These are phyloP conservation scores for Darevskia nairensis DNA, from an alignment of 2,797 vertebrate genomes.

Conservation along the genomic window DNA sequence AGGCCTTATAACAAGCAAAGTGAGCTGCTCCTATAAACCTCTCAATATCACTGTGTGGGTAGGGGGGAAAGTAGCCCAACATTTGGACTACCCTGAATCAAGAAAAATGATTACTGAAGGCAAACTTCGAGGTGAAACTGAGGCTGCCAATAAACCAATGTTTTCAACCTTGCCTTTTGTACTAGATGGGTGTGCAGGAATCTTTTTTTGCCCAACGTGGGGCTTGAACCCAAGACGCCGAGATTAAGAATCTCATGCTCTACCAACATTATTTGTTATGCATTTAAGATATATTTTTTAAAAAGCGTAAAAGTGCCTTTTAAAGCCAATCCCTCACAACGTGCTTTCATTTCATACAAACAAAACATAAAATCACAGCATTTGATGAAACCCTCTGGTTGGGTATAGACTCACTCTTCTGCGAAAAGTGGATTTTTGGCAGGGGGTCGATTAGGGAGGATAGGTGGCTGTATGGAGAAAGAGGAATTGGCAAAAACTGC, in stretches of 20 bases:
- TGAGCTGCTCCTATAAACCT: slow-evolving; percentile 18
- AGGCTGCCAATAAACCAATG: neutral
- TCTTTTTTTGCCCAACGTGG: too few relatives aligned
- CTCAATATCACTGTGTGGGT: slow-evolving; percentile 18
- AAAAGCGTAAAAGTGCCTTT: neutral
- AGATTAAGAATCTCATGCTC: too few relatives aligned
- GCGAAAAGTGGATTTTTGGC: too few relatives aligned
- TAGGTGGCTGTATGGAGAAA: too few relatives aligned
- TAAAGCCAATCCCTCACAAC: neutral
- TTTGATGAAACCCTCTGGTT: too few relatives aligned
- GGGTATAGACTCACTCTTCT: too few relatives aligned
- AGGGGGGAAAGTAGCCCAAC: neutral
- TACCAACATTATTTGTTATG: too few relatives aligned
- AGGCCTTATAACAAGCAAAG: neutral
- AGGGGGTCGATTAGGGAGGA: too few relatives aligned
- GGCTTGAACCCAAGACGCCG: too few relatives aligned
- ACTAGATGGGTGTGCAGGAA: neutral
- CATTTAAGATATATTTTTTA: neutral
- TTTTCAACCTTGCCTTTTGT: neutral
- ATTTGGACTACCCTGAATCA: neutral
- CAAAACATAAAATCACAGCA: too few relatives aligned
- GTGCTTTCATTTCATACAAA: too few relatives aligned
- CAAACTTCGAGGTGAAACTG: neutral
- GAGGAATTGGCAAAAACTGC: too few relatives aligned
- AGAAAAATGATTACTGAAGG: neutral